Conservation (phyloP, 2,113 vertebrate genomes). For the Megaleporinus macrocephalus region DNA sequence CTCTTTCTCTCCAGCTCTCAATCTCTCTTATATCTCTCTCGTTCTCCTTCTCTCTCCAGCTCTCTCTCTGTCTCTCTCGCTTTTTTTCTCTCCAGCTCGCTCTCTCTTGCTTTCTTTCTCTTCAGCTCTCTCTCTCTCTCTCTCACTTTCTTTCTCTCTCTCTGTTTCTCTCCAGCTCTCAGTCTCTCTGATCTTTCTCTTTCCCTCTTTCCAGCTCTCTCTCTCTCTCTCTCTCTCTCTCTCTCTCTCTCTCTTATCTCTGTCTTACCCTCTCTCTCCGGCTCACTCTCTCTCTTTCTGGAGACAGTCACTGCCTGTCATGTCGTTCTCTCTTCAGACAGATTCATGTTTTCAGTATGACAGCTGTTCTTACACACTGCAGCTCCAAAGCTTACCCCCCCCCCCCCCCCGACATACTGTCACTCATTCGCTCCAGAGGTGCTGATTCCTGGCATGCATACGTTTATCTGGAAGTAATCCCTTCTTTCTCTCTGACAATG, state of each 20-base stretch:
- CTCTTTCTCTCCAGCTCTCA: too few relatives aligned
- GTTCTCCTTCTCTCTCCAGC: too few relatives aligned
- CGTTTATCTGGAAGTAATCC: conserved; percentile 1
- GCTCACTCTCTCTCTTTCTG: neutral
- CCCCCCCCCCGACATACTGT: neutral
- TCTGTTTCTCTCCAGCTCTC: too few relatives aligned
- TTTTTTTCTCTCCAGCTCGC: too few relatives aligned
- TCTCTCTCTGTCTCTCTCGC: too few relatives aligned
- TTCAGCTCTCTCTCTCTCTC: neutral
- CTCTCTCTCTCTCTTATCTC: neutral
- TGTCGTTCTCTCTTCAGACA: neutral
- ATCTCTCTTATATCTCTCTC: too few relatives aligned
- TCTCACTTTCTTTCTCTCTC: neutral
- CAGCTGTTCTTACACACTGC: conserved; percentile 32
- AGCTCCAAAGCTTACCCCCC: neutral
- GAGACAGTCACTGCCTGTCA: neutral
- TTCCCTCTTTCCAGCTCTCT: neutral
- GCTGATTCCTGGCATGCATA: neutral
- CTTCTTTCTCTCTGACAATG: neutral
- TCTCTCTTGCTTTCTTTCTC: too few relatives aligned
- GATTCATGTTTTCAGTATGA: conserved; percentile 40
- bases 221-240: neutral
- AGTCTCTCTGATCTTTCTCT: too few relatives aligned
- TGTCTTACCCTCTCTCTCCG: neutral
- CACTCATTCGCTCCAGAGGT: neutral